A percentile compares a stretch with the other conserved stretches of the same genome.
These are phyloP conservation scores for Cremastobaeus sp. DNA, from an alignment of 2,888 invertebrate genomes.

Conservation along the genomic window DNA sequence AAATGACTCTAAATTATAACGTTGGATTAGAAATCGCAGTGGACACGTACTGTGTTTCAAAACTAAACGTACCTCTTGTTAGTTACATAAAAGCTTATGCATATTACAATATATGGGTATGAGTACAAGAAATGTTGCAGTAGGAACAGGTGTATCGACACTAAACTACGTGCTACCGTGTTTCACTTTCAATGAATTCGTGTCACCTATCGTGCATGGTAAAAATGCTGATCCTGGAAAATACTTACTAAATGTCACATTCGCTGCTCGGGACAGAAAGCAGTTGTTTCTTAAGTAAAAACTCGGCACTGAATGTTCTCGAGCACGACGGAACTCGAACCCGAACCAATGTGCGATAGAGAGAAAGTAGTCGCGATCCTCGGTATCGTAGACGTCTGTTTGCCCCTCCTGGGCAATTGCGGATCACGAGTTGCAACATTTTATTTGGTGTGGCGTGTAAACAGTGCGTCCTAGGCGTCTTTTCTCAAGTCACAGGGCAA, in stretches of 20 bases:
- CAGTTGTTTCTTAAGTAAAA: slow-evolving; percentile 74
- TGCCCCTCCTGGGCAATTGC: slow-evolving; percentile 55
- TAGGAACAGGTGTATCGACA: slow-evolving; percentile 22
- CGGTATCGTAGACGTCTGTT: slow-evolving; percentile 46
- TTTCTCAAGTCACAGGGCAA: slow-evolving; percentile 58
- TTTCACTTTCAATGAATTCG: slow-evolving; percentile 31
- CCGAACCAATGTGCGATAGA: slow-evolving; percentile 56
- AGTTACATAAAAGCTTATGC: slow-evolving; percentile 10
- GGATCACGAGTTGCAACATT: slow-evolving; percentile 66
- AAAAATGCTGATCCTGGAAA: slow-evolving; percentile 8
- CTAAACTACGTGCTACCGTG: slow-evolving; percentile 12
- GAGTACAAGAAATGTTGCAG: slow-evolving; percentile 5
- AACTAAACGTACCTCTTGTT: slow-evolving; percentile 20
- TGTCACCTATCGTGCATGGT: slow-evolving; percentile 4
- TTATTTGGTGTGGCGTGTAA: slow-evolving; percentile 52
- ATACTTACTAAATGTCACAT: slow-evolving; percentile 47
- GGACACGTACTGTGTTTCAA: no score
- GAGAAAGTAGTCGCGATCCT: slow-evolving; percentile 70
- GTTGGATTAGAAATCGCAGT: no score
- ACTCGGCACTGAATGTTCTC: slow-evolving; percentile 73
- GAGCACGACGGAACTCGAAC: slow-evolving; percentile 50
- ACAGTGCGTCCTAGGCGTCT: slow-evolving; percentile 44
- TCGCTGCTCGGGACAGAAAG: slow-evolving; percentile 46
- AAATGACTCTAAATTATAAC: no score
- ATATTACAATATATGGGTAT: slow-evolving; percentile 11